Evolutionary conservation across 2,888 invertebrate species (phyloP).

Genomic region (Eurytoma adleriae): DNA sequence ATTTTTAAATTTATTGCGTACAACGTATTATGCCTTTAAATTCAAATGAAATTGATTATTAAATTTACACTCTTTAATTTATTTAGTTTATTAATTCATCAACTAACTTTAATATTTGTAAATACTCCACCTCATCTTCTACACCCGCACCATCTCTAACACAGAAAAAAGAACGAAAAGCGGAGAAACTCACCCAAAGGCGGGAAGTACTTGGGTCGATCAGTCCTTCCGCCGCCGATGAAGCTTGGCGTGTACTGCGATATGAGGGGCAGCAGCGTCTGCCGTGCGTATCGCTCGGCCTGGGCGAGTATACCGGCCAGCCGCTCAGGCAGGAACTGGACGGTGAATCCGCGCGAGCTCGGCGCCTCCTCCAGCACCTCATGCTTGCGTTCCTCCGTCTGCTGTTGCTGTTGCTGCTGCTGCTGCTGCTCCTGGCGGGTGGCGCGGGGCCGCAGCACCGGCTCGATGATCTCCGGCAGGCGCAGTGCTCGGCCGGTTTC

Average conservation of each 20-base stretch:
- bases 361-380: slow-evolving; percentile 71
- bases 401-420: slow-evolving; percentile 41
- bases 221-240: slow-evolving; percentile 73
- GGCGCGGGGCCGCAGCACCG: slow-evolving; percentile 79
- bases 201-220: slow-evolving; percentile 82
- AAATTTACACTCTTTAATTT: too few relatives aligned
- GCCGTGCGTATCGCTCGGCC: slow-evolving; percentile 88
- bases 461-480: slow-evolving; percentile 81
- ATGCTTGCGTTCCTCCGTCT: slow-evolving; percentile 60
- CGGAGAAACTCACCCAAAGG: slow-evolving; percentile 73
- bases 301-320: slow-evolving; percentile 88
- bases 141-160: too few relatives aligned
- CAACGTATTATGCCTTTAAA: too few relatives aligned
- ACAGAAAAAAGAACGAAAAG: too few relatives aligned
- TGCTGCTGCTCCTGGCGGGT: slow-evolving; percentile 66
- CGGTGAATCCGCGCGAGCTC: slow-evolving; percentile 77
- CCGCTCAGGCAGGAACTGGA: slow-evolving; percentile 88
- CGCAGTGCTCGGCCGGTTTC: slow-evolving; percentile 71
- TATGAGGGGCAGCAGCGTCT: slow-evolving; percentile 86
- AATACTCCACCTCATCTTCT: too few relatives aligned
- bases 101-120: too few relatives aligned
- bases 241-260: slow-evolving; percentile 88
- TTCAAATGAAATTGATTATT: too few relatives aligned
- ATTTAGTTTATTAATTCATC: too few relatives aligned
- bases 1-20: too few relatives aligned